Evolutionary conservation across 2,797 vertebrate genomes (phyloP), one percentile per base, ranked within the genome.

Genomic region (Ptychadena robeensis): DNA sequence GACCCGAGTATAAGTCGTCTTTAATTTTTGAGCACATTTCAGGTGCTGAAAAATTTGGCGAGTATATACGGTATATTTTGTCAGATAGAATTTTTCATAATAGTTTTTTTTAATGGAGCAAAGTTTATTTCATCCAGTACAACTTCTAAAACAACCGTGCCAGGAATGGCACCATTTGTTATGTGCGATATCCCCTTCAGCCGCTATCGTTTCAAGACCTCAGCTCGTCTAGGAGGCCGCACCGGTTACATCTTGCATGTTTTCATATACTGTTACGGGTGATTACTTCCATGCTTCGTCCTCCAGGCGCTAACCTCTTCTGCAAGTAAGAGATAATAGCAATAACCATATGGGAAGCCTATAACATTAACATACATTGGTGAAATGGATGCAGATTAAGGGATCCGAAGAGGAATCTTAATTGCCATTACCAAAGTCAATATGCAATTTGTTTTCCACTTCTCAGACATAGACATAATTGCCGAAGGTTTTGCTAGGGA

Each of bases 371-470:
- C 76, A 79, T 73, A 38, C 71, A 74, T 30, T 61, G 72, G 44
- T 53, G 72, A 73, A 74, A 82, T 82, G 31, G 70, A 73, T 37
- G 59, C 76, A 66, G 79, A 73, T 40, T 64, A 57, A 75, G 72
- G 65, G 35, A 82, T 76, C 81, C 66, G 37, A 38, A 35, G 65
- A 69, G 66, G 59, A 69, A 76, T 76, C 80, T 76, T 82, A 82
- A 75, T 75, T 73, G 79, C 63, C 40, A 75, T 74, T 61, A 68
- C 64, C 44, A 68, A 75, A 82, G 72, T 82, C 80, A 82, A 82
- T 82, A 82, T 82, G 64, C 72, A 68, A 82, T 82, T 82, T 82
- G 48, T 82, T 82, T 82, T 75, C 69, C 64, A 40, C 72, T 68
- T 82, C 63, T 63, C 70, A 68, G 70, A 37, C 72, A 68, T 75